Conservation (phyloP, 2,888 invertebrate genomes). For the Epirrita christyi region DNA sequence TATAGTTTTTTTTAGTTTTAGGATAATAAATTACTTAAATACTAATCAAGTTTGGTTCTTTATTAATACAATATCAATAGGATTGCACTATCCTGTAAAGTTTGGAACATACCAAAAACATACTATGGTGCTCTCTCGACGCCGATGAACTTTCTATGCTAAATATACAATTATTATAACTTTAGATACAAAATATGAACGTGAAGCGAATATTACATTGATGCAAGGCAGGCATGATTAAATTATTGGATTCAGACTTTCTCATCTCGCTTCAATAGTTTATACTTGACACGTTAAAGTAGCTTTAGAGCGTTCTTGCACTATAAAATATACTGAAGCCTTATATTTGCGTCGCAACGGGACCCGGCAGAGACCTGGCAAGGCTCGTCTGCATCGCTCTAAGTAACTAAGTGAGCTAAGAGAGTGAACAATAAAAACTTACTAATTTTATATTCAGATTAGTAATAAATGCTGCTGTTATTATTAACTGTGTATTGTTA, state of each 20-base stretch:
- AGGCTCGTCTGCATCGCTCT: conserved; percentile 32
- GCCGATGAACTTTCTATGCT: conserved; percentile 85
- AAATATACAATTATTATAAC: conserved; percentile 69
- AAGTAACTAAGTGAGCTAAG: conserved; percentile 59
- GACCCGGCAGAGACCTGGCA: conserved; percentile 27
- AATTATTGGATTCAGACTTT: conserved; percentile 61
- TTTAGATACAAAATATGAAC: conserved; percentile 72
- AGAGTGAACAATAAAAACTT: conserved; percentile 46
- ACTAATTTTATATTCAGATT: conserved; percentile 48
- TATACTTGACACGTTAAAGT: conserved; percentile 39
- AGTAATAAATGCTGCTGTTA: conserved; percentile 36
- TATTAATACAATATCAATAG: conserved; percentile 85
- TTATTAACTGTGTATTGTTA: conserved; percentile 31
- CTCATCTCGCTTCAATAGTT: conserved; percentile 62
- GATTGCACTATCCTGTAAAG: conserved; percentile 82
- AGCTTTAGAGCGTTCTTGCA: conserved; percentile 38
- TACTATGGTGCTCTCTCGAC: conserved; percentile 76
- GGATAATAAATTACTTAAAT: conserved; percentile 86
- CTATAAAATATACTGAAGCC: conserved; percentile 32
- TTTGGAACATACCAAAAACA: conserved; percentile 80
- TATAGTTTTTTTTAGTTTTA: conserved; percentile 83
- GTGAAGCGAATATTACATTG: conserved; percentile 76
- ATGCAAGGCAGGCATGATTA: conserved; percentile 76
- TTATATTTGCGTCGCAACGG: conserved; percentile 17
- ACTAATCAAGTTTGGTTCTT: conserved; percentile 85